Evolutionary conservation across 2,797 vertebrate genomes (phyloP), one percentile per base, ranked within the genome.

Genomic region (Enteromius trimaculatus): DNA sequence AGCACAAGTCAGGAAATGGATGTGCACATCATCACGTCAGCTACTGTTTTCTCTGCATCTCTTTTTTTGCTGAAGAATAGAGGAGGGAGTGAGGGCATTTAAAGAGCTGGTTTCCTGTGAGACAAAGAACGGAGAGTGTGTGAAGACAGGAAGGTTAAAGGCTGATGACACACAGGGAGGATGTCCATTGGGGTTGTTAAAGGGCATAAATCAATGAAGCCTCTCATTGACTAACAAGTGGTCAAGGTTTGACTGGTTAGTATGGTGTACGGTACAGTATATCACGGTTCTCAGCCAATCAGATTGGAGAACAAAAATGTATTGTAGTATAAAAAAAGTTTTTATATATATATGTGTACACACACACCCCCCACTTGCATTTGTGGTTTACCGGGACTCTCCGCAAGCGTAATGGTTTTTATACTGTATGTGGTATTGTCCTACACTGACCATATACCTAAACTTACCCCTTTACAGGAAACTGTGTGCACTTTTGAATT

Each of bases 71-170:
- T 82, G 29, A 62, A 71, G 42, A 74, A 37, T 75, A 66, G 11
- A 0, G 62, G 60, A 81, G 58, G 62, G 60, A 81, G 42, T 47
- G 53, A 51, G 60, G 21, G 47, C 44, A 51, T 82, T 75, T 53
- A 65, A 82, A 76, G 31, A 82, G 60, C 21, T 37, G 9, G 55
- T 66, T 82, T 82, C 71, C 71, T 75, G 60, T 42, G 17, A 65
- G n/a, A 66, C 44, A 42, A 51, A 62, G 31, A 74, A 13, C 65
- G 29, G 55, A 31, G 51, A 72, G 68, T 47, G 37, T 2, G 0
- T 47, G 26, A 74, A 74, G 55, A 81, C 16, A 3, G 62, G 60
- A 76, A 75, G 70, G 80, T 74, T 60, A 53, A n/a, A 49, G 44
- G 70, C 21, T 3, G 11, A 16, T 51, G 80, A 82, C 44, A 53